A percentile compares a stretch with the other conserved stretches of the same genome.
These are phyloP conservation scores for Caenorhabditis sp. DNA, from an alignment of 2,888 invertebrate species.

Conservation along the genomic window DNA sequence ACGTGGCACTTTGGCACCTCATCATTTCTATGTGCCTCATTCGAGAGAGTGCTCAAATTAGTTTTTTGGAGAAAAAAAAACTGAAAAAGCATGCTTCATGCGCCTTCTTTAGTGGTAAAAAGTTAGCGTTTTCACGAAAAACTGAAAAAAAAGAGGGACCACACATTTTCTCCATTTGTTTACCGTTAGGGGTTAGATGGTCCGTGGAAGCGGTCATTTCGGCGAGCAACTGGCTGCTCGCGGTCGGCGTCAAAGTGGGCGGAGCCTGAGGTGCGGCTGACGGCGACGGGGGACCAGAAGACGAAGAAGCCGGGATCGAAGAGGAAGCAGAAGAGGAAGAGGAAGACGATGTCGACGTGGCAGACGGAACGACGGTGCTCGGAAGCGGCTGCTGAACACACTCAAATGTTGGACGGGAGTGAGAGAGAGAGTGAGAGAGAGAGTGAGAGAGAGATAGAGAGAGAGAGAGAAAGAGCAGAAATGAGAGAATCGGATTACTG, in stretches of 20 bases:
- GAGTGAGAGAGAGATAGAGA: neutral
- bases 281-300: slow-evolving; percentile 6
- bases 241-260: too few species aligned
- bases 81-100: too few species aligned
- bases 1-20: too few species aligned
- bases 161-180: too few species aligned
- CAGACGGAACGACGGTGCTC: neutral
- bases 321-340: neutral
- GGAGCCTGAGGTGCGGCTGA: neutral
- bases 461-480: neutral
- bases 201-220: slow-evolving; percentile 57
- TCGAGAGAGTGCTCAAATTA: neutral
- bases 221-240: slow-evolving; percentile 14
- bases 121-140: too few species aligned
- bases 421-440: neutral
- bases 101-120: too few species aligned
- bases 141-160: too few species aligned
- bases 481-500: neutral
- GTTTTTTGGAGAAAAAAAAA: too few species aligned
- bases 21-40: neutral
- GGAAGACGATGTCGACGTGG: neutral
- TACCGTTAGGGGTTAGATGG: slow-evolving; percentile 56
- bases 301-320: slow-evolving; percentile 10
- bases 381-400: slow-evolving; percentile 30
- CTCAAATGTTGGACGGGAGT: slow-evolving; percentile 11